Base-by-base conservation (phyloP, 2,888 invertebrate genomes). In the Metallyticus violacea region DNA sequence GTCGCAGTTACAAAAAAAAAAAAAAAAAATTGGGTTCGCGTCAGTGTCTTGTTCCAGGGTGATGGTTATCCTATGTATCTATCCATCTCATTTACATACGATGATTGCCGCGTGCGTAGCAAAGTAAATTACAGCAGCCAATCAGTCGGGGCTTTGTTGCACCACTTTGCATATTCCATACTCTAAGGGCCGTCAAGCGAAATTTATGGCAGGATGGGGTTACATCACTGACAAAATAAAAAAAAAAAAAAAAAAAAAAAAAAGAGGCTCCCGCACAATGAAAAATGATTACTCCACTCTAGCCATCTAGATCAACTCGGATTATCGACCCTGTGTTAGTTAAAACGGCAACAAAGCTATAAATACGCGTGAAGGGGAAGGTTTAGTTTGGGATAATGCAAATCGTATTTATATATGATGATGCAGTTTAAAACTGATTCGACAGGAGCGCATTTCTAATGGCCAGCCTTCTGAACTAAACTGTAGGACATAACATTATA, bases 61-160 rank as follows among this genome's bases (percentile, higher is more conserved):
- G 40, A 62, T 62, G 40, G 40, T 62, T 62, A 62, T 62, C 40
- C 40, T 62, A 29, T 15, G 40, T 62, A 62, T 62, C 40, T 62
- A 15, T 62, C 83, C 7, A 26, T 26, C 81, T 87, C 85, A 88
- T 88, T 88, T 88, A 29, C 87, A 88, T 88, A 88, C 86, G 86
- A 85, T 88, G 87, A 88, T 88, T 88, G 87, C 86, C 86, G 27
- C 26, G 76, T 22, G n/a, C 77, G 80, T 85, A 76, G 25, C 29
- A 81, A 62, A 81, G 22, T 81, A 40, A 81, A 81, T 81, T 81
- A 30, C 30, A 78, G 78, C 78, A 79, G 79, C 79, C 26, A 81
- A 40, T 40, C 81, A 81, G 27, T 28, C 30, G 40, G 78, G 78
- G 78, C 78, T 26, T 78, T 62, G 40, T 62, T 26, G 26, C 81